Conservation (phyloP, 2,113 vertebrate species). For the Oophaga pumilio region DNA sequence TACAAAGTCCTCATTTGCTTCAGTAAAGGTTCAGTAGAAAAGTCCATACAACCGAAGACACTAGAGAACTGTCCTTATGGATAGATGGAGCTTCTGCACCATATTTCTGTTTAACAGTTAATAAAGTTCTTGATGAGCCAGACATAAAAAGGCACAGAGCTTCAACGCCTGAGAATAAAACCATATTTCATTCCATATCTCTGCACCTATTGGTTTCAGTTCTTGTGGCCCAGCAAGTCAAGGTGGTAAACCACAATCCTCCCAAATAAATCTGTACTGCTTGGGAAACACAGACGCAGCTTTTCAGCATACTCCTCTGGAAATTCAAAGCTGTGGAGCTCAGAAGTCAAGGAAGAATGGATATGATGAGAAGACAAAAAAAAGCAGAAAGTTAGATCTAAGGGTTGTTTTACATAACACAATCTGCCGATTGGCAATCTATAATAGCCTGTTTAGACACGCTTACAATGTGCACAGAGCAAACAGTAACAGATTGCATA, state of each 20-base stretch:
- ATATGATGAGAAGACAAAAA: not conserved
- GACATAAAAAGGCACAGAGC: not conserved
- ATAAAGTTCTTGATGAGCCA: no score
- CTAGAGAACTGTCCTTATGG: no score
- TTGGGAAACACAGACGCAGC: slow-evolving; percentile 88
- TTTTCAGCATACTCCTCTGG: slow-evolving; percentile 75
- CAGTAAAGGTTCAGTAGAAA: not conserved
- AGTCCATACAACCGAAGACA: no score
- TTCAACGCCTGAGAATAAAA: not conserved
- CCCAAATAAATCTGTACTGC: slow-evolving; percentile 91
- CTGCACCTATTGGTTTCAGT: not conserved
- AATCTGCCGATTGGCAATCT: no score
- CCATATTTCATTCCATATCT: not conserved
- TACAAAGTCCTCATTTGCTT: not conserved
- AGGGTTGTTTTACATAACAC: no score
- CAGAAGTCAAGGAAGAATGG: slow-evolving; percentile 69
- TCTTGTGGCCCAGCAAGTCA: slow-evolving; percentile 79
- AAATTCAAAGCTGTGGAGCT: slow-evolving; percentile 84
- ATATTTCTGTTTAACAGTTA: no score
- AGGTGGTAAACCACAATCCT: slow-evolving; percentile 90
- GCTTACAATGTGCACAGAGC: no score
- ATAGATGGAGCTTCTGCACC: no score
- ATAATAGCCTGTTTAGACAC: no score
- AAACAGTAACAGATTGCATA: no score
- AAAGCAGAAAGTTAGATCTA: not conserved